phyloP scores from a whole-genome alignment of 1,140 invertebrate genomes.

The Eubasilissa regina region DNA sequence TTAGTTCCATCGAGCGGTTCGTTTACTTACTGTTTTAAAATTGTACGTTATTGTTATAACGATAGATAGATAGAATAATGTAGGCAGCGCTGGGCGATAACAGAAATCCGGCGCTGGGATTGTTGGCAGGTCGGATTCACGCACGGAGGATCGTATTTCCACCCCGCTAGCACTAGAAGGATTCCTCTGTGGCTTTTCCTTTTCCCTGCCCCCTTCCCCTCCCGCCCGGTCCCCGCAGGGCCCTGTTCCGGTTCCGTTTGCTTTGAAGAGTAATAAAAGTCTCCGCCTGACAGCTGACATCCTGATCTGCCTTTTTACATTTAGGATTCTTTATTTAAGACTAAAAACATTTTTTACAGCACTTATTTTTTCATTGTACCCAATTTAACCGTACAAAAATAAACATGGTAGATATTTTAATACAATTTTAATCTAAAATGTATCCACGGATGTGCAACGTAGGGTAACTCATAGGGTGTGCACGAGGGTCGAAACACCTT shows the following conservation, averaged over 20 bases:
- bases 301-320: slow-evolving; percentile 22
- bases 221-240: neutral
- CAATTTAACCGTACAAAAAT: too few species aligned
- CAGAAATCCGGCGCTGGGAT: slow-evolving; percentile 8
- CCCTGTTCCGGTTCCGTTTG: slow-evolving; percentile 35
- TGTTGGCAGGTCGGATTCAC: slow-evolving; percentile 38
- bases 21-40: too few species aligned
- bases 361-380: too few species aligned
- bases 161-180: neutral
- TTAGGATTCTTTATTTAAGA: slow-evolving; percentile 12
- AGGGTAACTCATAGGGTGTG: too few species aligned
- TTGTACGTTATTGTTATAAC: too few species aligned
- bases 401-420: too few species aligned
- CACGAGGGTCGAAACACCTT: too few species aligned
- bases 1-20: too few species aligned
- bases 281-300: slow-evolving; percentile 29
- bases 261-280: slow-evolving; percentile 35
- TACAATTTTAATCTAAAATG: too few species aligned
- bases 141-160: slow-evolving; percentile 32
- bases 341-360: neutral
- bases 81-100: neutral
- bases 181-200: slow-evolving; percentile 15
- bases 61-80: too few species aligned
- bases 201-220: neutral
- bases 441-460: too few species aligned